Conservation (phyloP, 2,113 vertebrate genomes). For the Clarias magur region DNA sequence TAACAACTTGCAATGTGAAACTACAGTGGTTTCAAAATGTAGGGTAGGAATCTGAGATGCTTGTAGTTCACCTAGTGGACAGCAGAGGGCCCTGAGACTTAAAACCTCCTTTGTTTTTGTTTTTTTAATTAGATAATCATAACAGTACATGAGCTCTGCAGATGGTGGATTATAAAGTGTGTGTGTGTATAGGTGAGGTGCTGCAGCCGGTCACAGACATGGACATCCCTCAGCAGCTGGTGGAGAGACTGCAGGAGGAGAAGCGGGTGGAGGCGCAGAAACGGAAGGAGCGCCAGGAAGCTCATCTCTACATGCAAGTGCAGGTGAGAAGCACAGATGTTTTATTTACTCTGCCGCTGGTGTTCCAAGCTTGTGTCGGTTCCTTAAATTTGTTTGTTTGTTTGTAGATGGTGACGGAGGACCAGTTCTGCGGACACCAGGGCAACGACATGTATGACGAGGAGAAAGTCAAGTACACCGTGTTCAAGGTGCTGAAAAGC, state of each 20-base stretch:
- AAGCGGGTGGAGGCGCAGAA: slow-evolving; percentile 99
- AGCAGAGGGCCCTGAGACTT: not conserved
- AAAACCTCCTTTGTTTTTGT: not conserved
- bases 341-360: not conserved
- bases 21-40: not conserved
- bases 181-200: slow-evolving; percentile 81
- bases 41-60: not conserved
- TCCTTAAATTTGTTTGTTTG: not conserved
- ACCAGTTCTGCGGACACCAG: slow-evolving; percentile 99
- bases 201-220: slow-evolving; percentile 92
- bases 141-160: not conserved
- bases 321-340: slow-evolving; percentile 76
- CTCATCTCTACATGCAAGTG: slow-evolving; percentile 99
- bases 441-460: slow-evolving; percentile 99
- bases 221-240: slow-evolving; percentile 96
- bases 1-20: not conserved
- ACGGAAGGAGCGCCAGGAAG: slow-evolving; percentile 96
- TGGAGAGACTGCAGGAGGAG: slow-evolving; percentile 96
- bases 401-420: slow-evolving; percentile 92
- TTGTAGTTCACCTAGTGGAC: not conserved
- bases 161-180: not conserved
- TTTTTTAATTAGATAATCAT: not conserved
- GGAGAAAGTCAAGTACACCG: slow-evolving; percentile 98
- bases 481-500: slow-evolving; percentile 98
- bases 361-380: not conserved